These are phyloP conservation scores for Acromyrmex echinatior DNA, from an alignment of 1,140 invertebrate species.

Conservation along the genomic window DNA sequence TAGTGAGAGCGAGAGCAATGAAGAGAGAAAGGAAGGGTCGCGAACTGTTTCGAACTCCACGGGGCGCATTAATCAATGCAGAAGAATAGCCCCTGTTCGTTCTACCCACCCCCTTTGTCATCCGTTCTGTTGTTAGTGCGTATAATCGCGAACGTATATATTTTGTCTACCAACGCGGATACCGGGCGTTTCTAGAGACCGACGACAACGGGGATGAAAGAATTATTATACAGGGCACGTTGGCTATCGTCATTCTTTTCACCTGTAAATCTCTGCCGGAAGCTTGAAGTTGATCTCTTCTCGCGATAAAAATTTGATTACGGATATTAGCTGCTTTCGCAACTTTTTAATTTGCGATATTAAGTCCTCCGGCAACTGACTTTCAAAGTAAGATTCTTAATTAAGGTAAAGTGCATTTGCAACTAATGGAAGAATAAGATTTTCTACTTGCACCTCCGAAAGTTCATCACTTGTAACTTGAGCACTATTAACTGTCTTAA, in stretches of 20 bases:
- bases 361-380: constrained; percentile 45
- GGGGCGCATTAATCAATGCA: constrained; percentile 75
- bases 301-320: constrained; percentile 56
- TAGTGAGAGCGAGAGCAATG: constrained; percentile 6
- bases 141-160: constrained; percentile 65
- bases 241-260: constrained; percentile 29
- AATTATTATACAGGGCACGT: constrained; percentile 5
- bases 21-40: constrained; percentile 52
- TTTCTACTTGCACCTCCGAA: constrained; percentile 55
- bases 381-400: constrained; percentile 59
- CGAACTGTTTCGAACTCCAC: constrained; percentile 69
- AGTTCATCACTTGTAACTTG: constrained; percentile 44
- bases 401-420: constrained; percentile 63
- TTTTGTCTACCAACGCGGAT: constrained; percentile 49
- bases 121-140: constrained; percentile 55
- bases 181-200: constrained; percentile 24
- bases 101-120: constrained; percentile 56
- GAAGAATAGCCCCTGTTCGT: constrained; percentile 68
- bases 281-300: constrained; percentile 10
- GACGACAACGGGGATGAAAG: constrained; percentile 34
- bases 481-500: constrained; percentile 50
- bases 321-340: constrained; percentile 51
- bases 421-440: constrained; percentile 62
- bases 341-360: constrained; percentile 61
- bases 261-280: constrained; percentile 19